Conservation (phyloP, 1,140 invertebrate genomes). For the Acromyrmex charruanus region DNA sequence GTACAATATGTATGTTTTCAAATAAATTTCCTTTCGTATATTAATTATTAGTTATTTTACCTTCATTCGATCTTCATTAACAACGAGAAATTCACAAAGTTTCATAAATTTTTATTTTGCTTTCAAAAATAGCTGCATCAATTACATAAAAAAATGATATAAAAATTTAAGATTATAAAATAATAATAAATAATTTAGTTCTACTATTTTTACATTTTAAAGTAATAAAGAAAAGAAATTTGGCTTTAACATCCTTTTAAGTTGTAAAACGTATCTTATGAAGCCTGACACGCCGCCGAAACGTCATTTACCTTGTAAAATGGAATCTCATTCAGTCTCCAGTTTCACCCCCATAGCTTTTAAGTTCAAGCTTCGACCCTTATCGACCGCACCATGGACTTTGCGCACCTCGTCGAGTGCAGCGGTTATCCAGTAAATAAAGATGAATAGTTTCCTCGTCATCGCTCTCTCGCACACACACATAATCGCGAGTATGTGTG, state of each 20-base stretch:
- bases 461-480: conserved; percentile 40
- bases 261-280: neutral
- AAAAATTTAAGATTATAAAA: neutral
- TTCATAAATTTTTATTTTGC: neutral
- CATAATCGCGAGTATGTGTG: conserved; percentile 28
- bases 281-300: neutral
- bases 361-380: conserved; percentile 72
- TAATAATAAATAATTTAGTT: neutral
- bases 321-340: conserved; percentile 53
- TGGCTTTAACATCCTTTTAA: conserved; percentile 8
- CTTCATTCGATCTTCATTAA: neutral
- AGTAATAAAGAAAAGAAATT: neutral
- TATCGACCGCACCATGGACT: conserved; percentile 68
- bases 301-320: conserved; percentile 50
- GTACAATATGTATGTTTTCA: too few relatives aligned
- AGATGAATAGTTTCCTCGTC: conserved; percentile 75
- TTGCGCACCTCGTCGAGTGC: conserved; percentile 62
- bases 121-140: neutral
- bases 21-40: neutral
- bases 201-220: neutral
- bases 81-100: neutral
- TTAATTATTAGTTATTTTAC: neutral
- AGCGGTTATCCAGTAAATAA: conserved; percentile 74
- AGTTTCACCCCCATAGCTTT: conserved; percentile 65
- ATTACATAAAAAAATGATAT: neutral